These are phyloP conservation scores for Stomatorhinus ivindoensis DNA, from an alignment of 2,113 vertebrate genomes.

Conservation along the genomic window DNA sequence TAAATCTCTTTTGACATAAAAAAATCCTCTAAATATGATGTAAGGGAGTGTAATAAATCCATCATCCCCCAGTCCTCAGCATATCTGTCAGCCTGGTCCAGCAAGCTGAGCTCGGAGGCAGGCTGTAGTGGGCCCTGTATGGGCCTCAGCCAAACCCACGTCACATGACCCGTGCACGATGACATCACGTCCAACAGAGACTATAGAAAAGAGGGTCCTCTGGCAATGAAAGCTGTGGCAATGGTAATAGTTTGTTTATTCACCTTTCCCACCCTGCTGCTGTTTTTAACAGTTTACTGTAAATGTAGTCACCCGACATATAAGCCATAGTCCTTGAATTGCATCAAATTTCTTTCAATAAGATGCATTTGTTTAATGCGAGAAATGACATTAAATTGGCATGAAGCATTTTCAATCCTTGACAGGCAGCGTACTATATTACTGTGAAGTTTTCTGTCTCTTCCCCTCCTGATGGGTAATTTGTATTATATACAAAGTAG, in stretches of 20 bases:
- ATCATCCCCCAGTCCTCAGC: not conserved
- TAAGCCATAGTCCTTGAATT: not conserved
- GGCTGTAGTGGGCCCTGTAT: not conserved
- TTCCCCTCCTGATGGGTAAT: not conserved
- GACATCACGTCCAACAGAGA: not conserved
- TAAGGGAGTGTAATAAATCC: not conserved
- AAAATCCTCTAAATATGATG: not conserved
- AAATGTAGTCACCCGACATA: not conserved
- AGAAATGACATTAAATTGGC: not conserved
- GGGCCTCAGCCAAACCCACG: not conserved
- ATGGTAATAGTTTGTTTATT: not conserved
- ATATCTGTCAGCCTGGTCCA: not conserved
- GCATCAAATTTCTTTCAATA: not conserved
- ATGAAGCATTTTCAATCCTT: not conserved
- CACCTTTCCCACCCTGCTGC: not conserved
- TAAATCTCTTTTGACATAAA: not conserved
- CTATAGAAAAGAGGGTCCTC: not conserved
- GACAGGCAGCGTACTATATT: not conserved
- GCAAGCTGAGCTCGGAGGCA: not conserved
- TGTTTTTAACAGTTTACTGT: not conserved
- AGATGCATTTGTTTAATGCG: not conserved
- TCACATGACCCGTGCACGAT: not conserved
- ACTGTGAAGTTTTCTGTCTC: not conserved
- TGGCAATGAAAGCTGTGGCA: not conserved
- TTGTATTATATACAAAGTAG: not conserved